Percentiles rank a stretch among this genome's conserved stretches.
These are phyloP conservation scores for human (Homo sapiens) DNA, from an alignment of 2,113 vertebrate species.

Conservation along the genomic window DNA sequence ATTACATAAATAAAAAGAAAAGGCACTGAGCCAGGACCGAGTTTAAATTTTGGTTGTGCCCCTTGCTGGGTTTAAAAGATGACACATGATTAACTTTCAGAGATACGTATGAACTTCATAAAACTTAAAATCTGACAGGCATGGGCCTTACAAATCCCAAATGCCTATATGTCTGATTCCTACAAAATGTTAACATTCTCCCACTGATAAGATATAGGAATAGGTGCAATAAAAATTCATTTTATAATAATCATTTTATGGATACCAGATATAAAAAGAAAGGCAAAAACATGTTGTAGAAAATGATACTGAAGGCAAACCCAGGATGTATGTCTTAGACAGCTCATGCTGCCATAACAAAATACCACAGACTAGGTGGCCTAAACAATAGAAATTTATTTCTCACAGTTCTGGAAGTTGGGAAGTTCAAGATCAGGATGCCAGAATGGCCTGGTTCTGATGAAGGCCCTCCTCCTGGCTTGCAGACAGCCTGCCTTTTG, in stretches of 20 bases:
- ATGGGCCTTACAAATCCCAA: not conserved
- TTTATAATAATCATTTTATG: not conserved
- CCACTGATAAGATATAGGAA: not conserved
- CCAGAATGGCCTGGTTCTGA: not conserved
- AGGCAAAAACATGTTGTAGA: not conserved
- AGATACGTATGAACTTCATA: not conserved
- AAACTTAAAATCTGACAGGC: conserved; percentile 13
- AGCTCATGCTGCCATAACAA: not conserved
- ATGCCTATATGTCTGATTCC: not conserved
- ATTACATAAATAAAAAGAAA: not conserved
- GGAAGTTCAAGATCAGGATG: not conserved
- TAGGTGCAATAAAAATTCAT: not conserved
- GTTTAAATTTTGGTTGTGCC: not conserved
- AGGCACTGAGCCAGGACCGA: not conserved
- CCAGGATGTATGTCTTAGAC: not conserved
- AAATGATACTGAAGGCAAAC: not conserved
- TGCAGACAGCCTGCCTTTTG: not conserved
- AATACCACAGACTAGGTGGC: not conserved
- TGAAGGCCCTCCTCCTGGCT: not conserved
- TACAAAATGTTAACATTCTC: not conserved
- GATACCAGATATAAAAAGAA: not conserved
- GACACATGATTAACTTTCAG: not conserved
- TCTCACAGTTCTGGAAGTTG: not conserved
- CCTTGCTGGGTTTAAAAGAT: not conserved
- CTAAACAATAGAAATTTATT: not conserved